Base-by-base conservation (phyloP, 2,888 invertebrate species). In the Aradus depressus region DNA sequence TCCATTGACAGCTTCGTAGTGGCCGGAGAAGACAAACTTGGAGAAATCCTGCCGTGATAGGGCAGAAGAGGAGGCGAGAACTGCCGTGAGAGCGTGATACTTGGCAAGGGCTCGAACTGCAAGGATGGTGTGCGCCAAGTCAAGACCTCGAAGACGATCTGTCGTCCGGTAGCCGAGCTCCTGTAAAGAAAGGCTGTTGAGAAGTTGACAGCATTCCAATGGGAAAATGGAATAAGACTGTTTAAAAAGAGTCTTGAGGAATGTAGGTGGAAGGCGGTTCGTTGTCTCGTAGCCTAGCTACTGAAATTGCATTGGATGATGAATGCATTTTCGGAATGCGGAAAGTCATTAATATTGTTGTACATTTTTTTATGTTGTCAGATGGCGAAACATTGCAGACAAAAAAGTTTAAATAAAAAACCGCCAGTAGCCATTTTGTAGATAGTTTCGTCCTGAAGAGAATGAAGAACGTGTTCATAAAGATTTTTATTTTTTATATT, bases 21-120 rank as follows among this genome's bases (percentile, higher is more conserved):
- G 41, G 4, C 51, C 51, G 12, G 41, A 41, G 16, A 52, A 52
- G 19, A 52, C 51, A 39, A 52, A 52, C 14, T 52, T 52, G 16
- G 41, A 39, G 25, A 47, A 52, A 21, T 47, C 44, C 18, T 39
- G n/a, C 10, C 45, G 41, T 6, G n/a, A 19, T 16, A 52, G 18
- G 16, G 22, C 35, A 8, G 45, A 39, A 12, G 14, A 28, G n/a
- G 38, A 12, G 2, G 41, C 41, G 4, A 52, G 19, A 1, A 44
- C 51, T 23, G 47, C 44, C 19, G 51, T 47, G 8, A 52, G 26
- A 31, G 51, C 45, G 39, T 52, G 51, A 26, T 47, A 52, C 18
- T 45, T 39, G 6, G 51, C 51, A 18, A 52, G 26, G 12, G 39
- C 28, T 16, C 26, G 26, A 2, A 52, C 21, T 10, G 34, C 32